Base-by-base conservation (phyloP, 2,113 vertebrate species). In the Eudorcas thomsonii region DNA sequence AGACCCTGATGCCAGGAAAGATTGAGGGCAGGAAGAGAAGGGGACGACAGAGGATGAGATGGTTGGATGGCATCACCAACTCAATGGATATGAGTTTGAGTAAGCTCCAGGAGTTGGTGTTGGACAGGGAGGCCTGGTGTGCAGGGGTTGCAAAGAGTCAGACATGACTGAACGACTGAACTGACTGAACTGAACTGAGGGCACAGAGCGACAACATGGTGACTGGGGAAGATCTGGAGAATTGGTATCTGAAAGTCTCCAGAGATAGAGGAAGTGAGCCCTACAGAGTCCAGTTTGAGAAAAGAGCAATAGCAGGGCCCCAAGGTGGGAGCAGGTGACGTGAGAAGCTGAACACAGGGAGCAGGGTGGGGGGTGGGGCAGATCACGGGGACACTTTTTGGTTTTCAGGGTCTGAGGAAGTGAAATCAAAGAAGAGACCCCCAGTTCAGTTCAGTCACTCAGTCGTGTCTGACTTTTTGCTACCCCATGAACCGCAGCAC, bases 271-370 rank as follows among this genome's bases (percentile, higher is more conserved):
- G 59, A 43, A 21, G 16, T 3, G 25, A 60, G 23, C 13, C 9
- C 19, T 62, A 84, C 17, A 33, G 57, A 25, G 6, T 77, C 19
- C 6, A 30, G 15, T n/a, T 25, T 15, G 43, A 94, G 85, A 33
- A 80, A 36, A 39, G 26, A 88, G 15, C 19, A 12, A 45, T 36
- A 48, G 7, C 33, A 28, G 33, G 1, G 13, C 71, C 45, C 54
- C 8, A 3, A 19, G 33, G 55, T 28, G 52, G 57, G 45, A 95
- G 92, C 28, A 11, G 39, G 25, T 25, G 19, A 50, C 10, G 14
- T 0, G 17, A 2, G 12, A 19, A 19, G 12, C 1, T 1, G 9
- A 59, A 23, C 1, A 1, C 9, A 1, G 7, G 8, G 36, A 50
- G 10, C 19, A 21, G 21, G 39, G 30, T 39, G 5, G 12, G 59